Evolutionary conservation across 2,797 vertebrate genomes (phyloP).

Genomic region (Cryptoprocta ferox): DNA sequence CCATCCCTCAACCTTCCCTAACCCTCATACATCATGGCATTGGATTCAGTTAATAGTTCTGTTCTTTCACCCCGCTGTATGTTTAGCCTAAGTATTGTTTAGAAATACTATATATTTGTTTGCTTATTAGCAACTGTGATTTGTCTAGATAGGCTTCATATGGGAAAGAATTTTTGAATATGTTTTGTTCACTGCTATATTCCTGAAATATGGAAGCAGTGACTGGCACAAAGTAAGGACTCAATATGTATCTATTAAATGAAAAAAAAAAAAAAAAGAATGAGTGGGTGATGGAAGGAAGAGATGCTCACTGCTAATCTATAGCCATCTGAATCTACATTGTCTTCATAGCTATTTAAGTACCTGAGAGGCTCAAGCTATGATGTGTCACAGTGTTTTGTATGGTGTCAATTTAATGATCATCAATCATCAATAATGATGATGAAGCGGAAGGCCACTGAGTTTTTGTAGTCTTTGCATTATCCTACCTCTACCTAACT

Average conservation of each 20-base stretch:
- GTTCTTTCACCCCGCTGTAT: neutral
- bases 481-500: neutral
- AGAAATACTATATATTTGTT: neutral
- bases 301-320: neutral
- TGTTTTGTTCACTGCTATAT: neutral
- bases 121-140: neutral
- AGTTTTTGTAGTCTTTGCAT: neutral
- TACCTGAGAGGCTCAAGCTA: neutral
- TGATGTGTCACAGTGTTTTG: neutral
- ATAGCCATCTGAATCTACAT: neutral
- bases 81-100: neutral
- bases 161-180: neutral
- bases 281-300: neutral
- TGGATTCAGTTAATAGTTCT: neutral
- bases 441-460: neutral
- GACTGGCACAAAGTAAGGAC: neutral
- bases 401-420: neutral
- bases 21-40: accelerated
- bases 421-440: too few species aligned
- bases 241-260: neutral
- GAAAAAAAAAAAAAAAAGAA: neutral
- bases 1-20: neutral
- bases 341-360: neutral
- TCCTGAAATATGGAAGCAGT: neutral
- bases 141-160: neutral